Conservation (phyloP, 2,797 vertebrate species). For the Melanotaenia trifasciata region DNA sequence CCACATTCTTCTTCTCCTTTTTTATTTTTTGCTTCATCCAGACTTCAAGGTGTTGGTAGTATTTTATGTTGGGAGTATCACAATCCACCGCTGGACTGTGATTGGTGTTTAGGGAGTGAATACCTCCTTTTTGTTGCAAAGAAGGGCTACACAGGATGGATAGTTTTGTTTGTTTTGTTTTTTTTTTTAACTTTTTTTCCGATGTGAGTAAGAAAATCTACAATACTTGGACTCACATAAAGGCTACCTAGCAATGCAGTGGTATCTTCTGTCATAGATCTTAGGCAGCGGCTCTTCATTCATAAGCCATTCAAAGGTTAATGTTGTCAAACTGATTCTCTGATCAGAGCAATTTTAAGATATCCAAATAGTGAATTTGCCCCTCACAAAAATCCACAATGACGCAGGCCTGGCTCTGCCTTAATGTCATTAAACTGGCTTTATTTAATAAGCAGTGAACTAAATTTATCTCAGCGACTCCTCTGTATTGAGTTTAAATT, state of each 20-base stretch:
- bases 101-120: conserved; percentile 44
- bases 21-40: conserved; percentile 6
- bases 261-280: conserved; percentile 7
- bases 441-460: conserved; percentile 13
- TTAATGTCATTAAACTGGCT: conserved; percentile 47
- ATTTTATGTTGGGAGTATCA: conserved; percentile 38
- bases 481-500: conserved; percentile 1
- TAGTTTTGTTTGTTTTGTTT: conserved; percentile 10
- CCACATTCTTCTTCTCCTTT: conserved; percentile 10
- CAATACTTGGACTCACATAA: conserved; percentile 14
- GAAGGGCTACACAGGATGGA: conserved; percentile 65
- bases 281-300: conserved; percentile 14
- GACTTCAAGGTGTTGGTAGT: conserved; percentile 40
- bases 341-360: conserved; percentile 6
- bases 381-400: conserved; percentile 14
- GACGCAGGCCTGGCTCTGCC: conserved; percentile 55
- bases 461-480: conserved; percentile 16
- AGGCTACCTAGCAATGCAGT: conserved; percentile 15
- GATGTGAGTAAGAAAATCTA: conserved; percentile 50
- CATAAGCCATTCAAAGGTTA: conserved; percentile 12
- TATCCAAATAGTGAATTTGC: conserved; percentile 26
- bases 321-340: conserved; percentile 11
- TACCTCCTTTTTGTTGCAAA: conserved; percentile 40
- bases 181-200: conserved; percentile 35
- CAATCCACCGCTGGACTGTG: conserved; percentile 51